Conservation (phyloP, 2,113 vertebrate genomes). For the Syngnathus scovelli region DNA sequence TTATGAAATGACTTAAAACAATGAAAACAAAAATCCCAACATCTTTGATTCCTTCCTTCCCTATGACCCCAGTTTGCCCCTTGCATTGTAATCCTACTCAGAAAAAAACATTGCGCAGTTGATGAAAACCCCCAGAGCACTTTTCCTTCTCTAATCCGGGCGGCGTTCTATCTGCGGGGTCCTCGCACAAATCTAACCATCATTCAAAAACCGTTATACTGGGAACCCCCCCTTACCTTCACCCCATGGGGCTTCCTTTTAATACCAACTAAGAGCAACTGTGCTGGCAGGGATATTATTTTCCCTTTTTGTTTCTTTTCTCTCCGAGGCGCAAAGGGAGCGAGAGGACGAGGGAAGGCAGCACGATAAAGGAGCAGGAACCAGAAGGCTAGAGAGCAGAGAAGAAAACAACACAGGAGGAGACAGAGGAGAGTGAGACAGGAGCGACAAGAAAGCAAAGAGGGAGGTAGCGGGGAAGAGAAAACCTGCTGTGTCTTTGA, state of each 20-base stretch:
- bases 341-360: slow-evolving; percentile 38
- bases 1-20: not conserved
- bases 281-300: slow-evolving; percentile 55
- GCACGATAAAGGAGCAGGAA: slow-evolving; percentile 42
- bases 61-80: slow-evolving; percentile 34
- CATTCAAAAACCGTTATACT: slow-evolving; percentile 29
- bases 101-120: slow-evolving; percentile 32
- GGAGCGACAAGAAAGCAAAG: slow-evolving; percentile 24
- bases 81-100: slow-evolving; percentile 29
- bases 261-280: slow-evolving; percentile 56
- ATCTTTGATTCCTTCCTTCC: slow-evolving; percentile 4
- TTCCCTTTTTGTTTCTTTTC: slow-evolving; percentile 52
- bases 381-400: slow-evolving; percentile 27
- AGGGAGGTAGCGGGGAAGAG: slow-evolving; percentile 19
- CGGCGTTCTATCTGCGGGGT: slow-evolving; percentile 45
- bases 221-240: slow-evolving; percentile 17
- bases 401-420: slow-evolving; percentile 40
- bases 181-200: slow-evolving; percentile 38
- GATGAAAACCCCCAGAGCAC: slow-evolving; percentile 21
- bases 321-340: slow-evolving; percentile 36
- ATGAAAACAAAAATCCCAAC: not conserved
- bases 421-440: slow-evolving; percentile 32
- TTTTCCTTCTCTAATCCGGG: slow-evolving; percentile 43
- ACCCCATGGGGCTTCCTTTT: slow-evolving; percentile 42
- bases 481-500: slow-evolving; percentile 55